phyloP scores from a whole-genome alignment of 2,797 vertebrate genomes.

The Sandelia bainsii region DNA sequence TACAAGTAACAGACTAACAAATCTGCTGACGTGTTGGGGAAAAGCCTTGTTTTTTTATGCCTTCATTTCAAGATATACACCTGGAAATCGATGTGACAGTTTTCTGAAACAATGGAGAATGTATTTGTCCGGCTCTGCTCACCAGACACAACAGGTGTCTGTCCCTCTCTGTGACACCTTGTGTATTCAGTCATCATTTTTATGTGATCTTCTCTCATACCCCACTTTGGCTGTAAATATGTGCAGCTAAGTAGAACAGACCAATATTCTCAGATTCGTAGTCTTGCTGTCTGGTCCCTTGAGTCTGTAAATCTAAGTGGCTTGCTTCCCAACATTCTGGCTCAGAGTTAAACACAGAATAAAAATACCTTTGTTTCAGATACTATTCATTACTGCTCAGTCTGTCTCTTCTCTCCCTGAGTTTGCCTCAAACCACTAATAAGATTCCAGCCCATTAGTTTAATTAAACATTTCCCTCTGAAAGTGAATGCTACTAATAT shows the following conservation, averaged over 20 bases:
- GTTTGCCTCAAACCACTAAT: constrained; percentile 67
- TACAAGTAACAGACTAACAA: background rate
- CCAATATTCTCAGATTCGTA: constrained; percentile 50
- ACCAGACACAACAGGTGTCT: constrained; percentile 21
- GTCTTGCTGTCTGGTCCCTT: constrained; percentile 42
- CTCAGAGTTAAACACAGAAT: constrained; percentile 57
- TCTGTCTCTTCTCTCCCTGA: constrained; percentile 44
- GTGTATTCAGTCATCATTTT: constrained; percentile 50
- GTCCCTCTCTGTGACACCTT: constrained; percentile 40
- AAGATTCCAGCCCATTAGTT: constrained; percentile 68
- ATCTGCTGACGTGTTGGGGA: constrained; percentile 5
- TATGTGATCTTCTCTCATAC: constrained; percentile 48
- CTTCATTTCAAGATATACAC: constrained; percentile 36
- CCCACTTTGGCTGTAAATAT: constrained; percentile 61
- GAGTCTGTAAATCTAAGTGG: constrained; percentile 53
- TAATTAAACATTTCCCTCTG: constrained; percentile 60
- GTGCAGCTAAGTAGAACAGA: constrained; percentile 49
- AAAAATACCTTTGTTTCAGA: constrained; percentile 67
- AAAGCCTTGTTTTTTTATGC: constrained; percentile 28
- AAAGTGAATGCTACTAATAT: constrained; percentile 57
- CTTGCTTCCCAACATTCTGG: constrained; percentile 45
- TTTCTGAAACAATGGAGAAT: constrained; percentile 43
- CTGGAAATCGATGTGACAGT: constrained; percentile 50
- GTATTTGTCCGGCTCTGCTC: constrained; percentile 35
- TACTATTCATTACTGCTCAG: constrained; percentile 62